Evolutionary conservation across 2,888 invertebrate species (phyloP), one percentile per base, ranked within the genome.

Genomic region (Amphiduros pacificus): DNA sequence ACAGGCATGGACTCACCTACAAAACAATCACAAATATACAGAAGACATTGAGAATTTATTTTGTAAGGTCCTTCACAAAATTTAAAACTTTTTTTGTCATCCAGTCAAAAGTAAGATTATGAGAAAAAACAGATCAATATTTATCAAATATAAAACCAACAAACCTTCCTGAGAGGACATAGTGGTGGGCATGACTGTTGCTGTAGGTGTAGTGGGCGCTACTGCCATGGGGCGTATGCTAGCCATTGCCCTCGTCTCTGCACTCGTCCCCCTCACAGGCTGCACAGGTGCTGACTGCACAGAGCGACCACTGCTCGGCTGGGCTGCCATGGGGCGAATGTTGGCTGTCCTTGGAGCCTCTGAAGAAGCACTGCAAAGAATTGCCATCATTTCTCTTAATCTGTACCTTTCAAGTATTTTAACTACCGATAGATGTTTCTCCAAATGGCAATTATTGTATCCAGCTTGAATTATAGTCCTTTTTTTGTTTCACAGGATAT

Each of bases 271-370:
- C 48, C 73, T 70, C 24, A 73, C 76, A 31, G 73, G 77, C 59
- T 71, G 70, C 3, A 69, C 70, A 27, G 74, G 68, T 1, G 77
- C 70, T 40, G 75, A 70, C 28, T 66, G 62, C 22, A 71, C 22
- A 54, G 52, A 73, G 27, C 74, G 68, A 1, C 72, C 68, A n/a
- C 71, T 68, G 36, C 77, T 72, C 41, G 79, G 73, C 52, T 83
- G 85, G 73, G 92, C 92, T 2, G 94, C 91, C 90, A 95, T 93
- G 0, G 95, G 95, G 81, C 93, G 93, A 49, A 95, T 95, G 78
- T 95, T 95, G 4, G 95, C 95, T 0, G 94, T 95, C 61, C 74
- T 74, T 0, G 90, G 87, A 29, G 89, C 68, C 69, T 89, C 89
- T 0, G n/a, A n/a, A n/a, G 84, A 64, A 9, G 72, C 71, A 24